Evolutionary conservation across 2,888 invertebrate species (phyloP).

Genomic region (Dendrolimus houi): DNA sequence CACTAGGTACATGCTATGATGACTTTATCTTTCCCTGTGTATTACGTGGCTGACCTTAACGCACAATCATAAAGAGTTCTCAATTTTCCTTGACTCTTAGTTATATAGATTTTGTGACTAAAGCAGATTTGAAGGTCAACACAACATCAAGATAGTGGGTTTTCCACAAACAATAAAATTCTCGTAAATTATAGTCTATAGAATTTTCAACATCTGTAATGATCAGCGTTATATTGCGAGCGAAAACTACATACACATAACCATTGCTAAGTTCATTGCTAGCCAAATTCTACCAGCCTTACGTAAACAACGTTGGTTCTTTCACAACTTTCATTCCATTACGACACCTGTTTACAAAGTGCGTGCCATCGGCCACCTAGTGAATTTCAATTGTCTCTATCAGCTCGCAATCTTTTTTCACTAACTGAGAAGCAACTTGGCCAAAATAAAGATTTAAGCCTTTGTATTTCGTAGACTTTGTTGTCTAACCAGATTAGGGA

Average conservation of each 20-base stretch:
- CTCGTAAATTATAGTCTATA: not conserved
- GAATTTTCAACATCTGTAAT: not conserved
- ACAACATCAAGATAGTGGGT: not conserved
- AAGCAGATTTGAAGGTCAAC: not conserved
- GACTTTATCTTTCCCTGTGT: too few species aligned
- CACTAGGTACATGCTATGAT: too few species aligned
- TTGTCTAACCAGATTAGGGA: too few species aligned
- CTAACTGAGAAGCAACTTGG: not conserved
- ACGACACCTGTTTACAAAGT: slow-evolving; percentile 29
- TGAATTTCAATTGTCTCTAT: slow-evolving; percentile 20
- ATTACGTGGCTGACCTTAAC: too few species aligned
- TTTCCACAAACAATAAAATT: not conserved
- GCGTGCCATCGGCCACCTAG: slow-evolving; percentile 22
- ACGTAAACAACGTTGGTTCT: slow-evolving; percentile 35
- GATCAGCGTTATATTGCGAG: not conserved
- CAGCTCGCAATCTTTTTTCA: not conserved
- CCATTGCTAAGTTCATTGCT: slow-evolving; percentile 7
- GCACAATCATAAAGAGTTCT: too few species aligned
- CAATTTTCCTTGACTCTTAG: too few species aligned
- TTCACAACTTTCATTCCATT: slow-evolving; percentile 45
- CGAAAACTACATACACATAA: not conserved
- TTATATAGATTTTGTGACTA: too few species aligned
- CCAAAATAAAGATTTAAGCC: too few species aligned
- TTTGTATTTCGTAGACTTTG: too few species aligned
- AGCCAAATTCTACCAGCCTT: slow-evolving; percentile 23